phyloP scores from a whole-genome alignment of 2,888 invertebrate species.

The Tineola bisselliella region DNA sequence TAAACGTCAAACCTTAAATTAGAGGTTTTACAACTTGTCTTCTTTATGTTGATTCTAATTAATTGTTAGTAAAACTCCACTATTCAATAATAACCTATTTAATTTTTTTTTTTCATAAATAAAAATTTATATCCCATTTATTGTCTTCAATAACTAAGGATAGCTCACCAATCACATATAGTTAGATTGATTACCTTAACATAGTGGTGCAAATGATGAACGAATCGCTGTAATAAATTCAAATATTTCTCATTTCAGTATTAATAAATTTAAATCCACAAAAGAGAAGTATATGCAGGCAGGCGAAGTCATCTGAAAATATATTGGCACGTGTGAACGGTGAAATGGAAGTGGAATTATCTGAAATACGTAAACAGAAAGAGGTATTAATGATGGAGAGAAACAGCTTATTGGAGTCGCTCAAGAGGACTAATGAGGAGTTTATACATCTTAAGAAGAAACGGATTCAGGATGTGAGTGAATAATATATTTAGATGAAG shows the following conservation, averaged over 20 bases:
- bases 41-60: too few relatives aligned
- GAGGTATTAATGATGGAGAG: slow-evolving; percentile 62
- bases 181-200: too few relatives aligned
- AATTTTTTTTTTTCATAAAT: too few relatives aligned
- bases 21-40: too few relatives aligned
- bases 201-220: too few relatives aligned
- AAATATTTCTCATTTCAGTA: slow-evolving; percentile 37
- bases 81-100: too few relatives aligned
- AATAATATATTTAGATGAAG: too few relatives aligned
- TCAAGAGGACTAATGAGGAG: slow-evolving; percentile 78
- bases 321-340: slow-evolving; percentile 43
- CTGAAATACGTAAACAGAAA: slow-evolving; percentile 51
- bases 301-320: slow-evolving; percentile 50
- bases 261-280: slow-evolving; percentile 48
- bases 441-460: slow-evolving; percentile 80
- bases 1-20: too few relatives aligned
- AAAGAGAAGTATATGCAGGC: slow-evolving; percentile 38
- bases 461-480: slow-evolving; percentile 81
- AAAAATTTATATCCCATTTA: too few relatives aligned
- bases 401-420: slow-evolving; percentile 69
- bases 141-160: too few relatives aligned
- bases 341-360: slow-evolving; percentile 54
- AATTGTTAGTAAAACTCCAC: too few relatives aligned
- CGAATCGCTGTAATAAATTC: neutral
- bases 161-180: too few relatives aligned